Evolutionary conservation across 2,888 invertebrate species (phyloP).

Genomic region (Leucoptera coffeella): DNA sequence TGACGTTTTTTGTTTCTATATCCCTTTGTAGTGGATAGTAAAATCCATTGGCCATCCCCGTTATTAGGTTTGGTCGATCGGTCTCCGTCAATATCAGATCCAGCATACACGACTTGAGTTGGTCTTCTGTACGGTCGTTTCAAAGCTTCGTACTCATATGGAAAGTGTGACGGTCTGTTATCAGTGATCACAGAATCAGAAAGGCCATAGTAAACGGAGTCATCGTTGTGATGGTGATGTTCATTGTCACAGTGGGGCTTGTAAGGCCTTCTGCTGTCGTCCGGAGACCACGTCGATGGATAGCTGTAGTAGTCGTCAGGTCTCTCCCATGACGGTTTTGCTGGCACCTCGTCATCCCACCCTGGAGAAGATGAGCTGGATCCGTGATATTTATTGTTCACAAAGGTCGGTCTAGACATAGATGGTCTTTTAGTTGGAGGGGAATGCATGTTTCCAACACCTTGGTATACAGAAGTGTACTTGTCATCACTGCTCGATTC

Average conservation of each 20-base stretch:
- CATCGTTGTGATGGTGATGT: constrained; percentile 18
- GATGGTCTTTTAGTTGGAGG: constrained; percentile 24
- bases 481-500: background rate
- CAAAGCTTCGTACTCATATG: constrained; percentile 36
- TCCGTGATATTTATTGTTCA: constrained; percentile 28
- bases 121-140: constrained; percentile 34
- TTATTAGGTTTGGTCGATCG: constrained; percentile 55
- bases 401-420: constrained; percentile 24
- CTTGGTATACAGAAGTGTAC: constrained; percentile 14
- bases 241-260: constrained; percentile 37
- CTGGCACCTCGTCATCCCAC: constrained; percentile 30
- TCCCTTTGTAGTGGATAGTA: constrained; percentile 72
- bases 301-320: constrained; percentile 17
- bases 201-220: constrained; percentile 27
- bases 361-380: constrained; percentile 13
- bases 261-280: constrained; percentile 31
- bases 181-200: constrained; percentile 42
- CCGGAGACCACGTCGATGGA: constrained; percentile 29
- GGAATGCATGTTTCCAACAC: constrained; percentile 13
- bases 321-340: constrained; percentile 32
- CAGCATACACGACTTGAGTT: constrained; percentile 44
- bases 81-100: constrained; percentile 31
- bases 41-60: constrained; percentile 72
- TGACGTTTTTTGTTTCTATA: constrained; percentile 54
- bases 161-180: constrained; percentile 38